These are phyloP conservation scores for Anorthoa munda DNA, from an alignment of 2,888 invertebrate genomes.

Conservation along the genomic window DNA sequence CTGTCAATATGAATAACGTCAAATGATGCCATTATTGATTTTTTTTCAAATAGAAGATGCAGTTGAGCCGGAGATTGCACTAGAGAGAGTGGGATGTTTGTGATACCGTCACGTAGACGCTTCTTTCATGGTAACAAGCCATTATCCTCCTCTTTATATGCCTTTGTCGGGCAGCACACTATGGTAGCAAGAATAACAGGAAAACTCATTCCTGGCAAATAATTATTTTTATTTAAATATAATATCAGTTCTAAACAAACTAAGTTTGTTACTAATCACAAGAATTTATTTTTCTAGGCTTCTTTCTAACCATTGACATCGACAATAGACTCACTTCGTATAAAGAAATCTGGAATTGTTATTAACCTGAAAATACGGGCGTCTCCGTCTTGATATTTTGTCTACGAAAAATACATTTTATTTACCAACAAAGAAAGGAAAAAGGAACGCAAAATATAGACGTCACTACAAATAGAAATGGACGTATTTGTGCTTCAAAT, in stretches of 20 bases:
- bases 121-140: neutral
- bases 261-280: neutral
- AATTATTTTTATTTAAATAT: neutral
- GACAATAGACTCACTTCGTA: constrained; percentile 3
- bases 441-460: constrained; percentile 5
- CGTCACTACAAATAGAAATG: constrained; percentile 21
- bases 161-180: neutral
- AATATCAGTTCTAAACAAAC: neutral
- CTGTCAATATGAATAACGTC: too few relatives aligned
- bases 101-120: neutral
- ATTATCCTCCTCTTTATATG: neutral
- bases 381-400: constrained; percentile 8
- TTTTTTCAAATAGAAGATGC: too few relatives aligned
- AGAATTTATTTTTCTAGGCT: neutral
- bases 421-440: constrained; percentile 28
- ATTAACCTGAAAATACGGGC: neutral
- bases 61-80: too few relatives aligned
- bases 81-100: too few relatives aligned
- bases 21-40: too few relatives aligned
- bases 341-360: neutral
- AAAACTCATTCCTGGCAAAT: neutral
- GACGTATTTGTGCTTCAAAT: constrained; percentile 22
- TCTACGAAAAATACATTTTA: constrained; percentile 12
- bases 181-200: neutral
- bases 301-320: neutral